Percentiles rank a stretch among this genome's conserved stretches.
These are phyloP conservation scores for Coregonus suidteri DNA, from an alignment of 2,797 vertebrate genomes.

Conservation along the genomic window DNA sequence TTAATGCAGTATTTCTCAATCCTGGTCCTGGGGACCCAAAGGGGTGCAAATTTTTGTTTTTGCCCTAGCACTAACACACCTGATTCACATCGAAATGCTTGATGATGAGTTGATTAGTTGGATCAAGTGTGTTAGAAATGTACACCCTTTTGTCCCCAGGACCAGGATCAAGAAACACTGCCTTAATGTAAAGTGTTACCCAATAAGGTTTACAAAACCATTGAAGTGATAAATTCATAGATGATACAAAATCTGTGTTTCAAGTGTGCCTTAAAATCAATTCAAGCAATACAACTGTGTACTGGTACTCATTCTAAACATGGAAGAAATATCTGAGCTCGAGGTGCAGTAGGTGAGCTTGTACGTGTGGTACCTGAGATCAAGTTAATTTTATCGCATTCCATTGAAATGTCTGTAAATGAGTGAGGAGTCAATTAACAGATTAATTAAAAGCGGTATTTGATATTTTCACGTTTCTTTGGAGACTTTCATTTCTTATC, in stretches of 20 bases:
- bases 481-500: constrained; percentile 51
- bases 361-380: constrained; percentile 53
- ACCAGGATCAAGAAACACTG: background rate
- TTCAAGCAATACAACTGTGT: background rate
- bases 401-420: constrained; percentile 19
- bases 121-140: no score
- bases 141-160: no score
- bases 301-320: background rate
- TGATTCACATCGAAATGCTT: no score
- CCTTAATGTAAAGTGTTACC: background rate
- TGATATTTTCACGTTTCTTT: constrained; percentile 60
- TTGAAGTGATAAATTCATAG: background rate
- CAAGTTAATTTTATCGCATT: constrained; percentile 56
- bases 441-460: constrained; percentile 37
- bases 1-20: no score
- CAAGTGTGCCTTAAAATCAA: background rate
- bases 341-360: no score
- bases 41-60: no score
- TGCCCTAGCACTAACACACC: no score
- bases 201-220: background rate
- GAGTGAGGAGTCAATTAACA: background rate
- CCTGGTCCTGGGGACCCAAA: no score
- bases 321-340: no score
- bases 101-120: no score
- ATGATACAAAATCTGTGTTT: no score